Percentiles rank a stretch among this genome's conserved stretches.
phyloP scores from a whole-genome alignment of 2,113 vertebrate genomes.

The Atractosteus spatula region DNA sequence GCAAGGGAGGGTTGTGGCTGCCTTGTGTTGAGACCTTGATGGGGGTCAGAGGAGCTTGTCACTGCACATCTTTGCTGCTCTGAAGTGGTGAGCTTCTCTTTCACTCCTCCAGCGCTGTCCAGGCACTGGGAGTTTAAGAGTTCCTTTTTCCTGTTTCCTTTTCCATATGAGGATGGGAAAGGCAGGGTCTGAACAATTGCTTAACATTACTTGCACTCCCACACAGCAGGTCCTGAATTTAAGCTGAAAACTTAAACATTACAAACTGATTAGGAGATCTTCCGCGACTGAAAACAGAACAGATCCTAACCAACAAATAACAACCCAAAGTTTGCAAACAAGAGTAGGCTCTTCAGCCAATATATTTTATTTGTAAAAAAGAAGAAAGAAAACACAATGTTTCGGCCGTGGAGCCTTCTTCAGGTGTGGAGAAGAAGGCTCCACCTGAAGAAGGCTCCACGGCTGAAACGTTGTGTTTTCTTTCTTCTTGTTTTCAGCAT shows the following conservation, averaged over 20 bases:
- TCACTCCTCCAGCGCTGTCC: constrained; percentile 61
- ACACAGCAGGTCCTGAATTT: constrained; percentile 26
- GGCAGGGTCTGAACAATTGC: constrained; percentile 72
- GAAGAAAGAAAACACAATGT: too few relatives aligned
- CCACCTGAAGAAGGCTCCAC: too few relatives aligned
- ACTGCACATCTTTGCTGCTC: not conserved
- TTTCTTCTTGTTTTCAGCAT: too few relatives aligned
- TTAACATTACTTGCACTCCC: constrained; percentile 31
- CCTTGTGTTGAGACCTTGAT: not conserved
- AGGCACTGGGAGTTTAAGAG: constrained; percentile 79
- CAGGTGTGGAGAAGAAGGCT: too few relatives aligned
- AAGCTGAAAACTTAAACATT: constrained; percentile 17
- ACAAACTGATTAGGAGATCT: constrained; percentile 1
- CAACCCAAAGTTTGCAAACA: too few relatives aligned
- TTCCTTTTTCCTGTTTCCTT: constrained; percentile 93
- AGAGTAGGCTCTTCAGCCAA: too few relatives aligned
- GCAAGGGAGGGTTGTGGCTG: not conserved
- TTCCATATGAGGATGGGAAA: constrained; percentile 83
- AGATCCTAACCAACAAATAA: too few relatives aligned
- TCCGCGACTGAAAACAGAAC: too few relatives aligned
- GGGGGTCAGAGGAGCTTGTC: not conserved
- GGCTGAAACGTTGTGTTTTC: too few relatives aligned
- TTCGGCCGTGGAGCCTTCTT: too few relatives aligned
- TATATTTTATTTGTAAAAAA: too few relatives aligned
- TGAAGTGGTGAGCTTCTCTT: constrained; percentile 9